A percentile compares a stretch with the other conserved stretches of the same genome.
Conservation (phyloP, 2,888 invertebrate species). For the Lepidocyrtinus sp. region DNA sequence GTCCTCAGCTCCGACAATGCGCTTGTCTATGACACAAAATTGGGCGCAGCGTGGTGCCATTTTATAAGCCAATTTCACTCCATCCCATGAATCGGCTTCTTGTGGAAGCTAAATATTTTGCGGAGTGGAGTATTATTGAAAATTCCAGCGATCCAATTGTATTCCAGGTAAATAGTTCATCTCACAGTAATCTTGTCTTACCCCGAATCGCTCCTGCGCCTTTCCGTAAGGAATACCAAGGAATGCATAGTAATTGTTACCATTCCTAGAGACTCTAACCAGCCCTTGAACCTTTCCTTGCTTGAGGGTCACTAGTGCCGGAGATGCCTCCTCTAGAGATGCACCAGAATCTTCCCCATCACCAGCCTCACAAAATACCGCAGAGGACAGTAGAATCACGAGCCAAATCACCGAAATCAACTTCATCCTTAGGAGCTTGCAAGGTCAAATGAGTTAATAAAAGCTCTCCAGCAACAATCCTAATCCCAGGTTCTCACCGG, state of each 20-base stretch:
- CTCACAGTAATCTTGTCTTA: constrained; percentile 9
- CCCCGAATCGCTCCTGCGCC: constrained; percentile 46
- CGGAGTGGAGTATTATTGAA: no score
- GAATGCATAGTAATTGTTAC: constrained; percentile 39
- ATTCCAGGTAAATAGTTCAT: no score
- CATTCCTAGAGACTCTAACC: constrained; percentile 33
- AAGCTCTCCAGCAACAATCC: no score
- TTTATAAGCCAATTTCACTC: constrained; percentile 32
- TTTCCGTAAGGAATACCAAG: constrained; percentile 53
- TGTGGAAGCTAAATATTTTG: constrained; percentile 42
- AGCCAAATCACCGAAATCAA: no score
- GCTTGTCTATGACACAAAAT: constrained; percentile 29
- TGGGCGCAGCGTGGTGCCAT: constrained; percentile 47
- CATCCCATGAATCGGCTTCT: constrained; percentile 36
- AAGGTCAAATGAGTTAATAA: no score
- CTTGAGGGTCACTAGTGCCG: constrained; percentile 11
- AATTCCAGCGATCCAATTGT: no score
- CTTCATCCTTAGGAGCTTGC: no score
- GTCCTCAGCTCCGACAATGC: constrained; percentile 46
- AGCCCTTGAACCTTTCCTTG: constrained; percentile 46
- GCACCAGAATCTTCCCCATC: no score
- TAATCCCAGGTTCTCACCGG: no score
- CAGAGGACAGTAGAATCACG: no score
- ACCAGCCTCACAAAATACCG: no score
- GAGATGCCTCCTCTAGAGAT: no score